Evolutionary conservation across 2,888 invertebrate species (phyloP), one percentile per base, ranked within the genome.

Genomic region (Neoscelio sp.): DNA sequence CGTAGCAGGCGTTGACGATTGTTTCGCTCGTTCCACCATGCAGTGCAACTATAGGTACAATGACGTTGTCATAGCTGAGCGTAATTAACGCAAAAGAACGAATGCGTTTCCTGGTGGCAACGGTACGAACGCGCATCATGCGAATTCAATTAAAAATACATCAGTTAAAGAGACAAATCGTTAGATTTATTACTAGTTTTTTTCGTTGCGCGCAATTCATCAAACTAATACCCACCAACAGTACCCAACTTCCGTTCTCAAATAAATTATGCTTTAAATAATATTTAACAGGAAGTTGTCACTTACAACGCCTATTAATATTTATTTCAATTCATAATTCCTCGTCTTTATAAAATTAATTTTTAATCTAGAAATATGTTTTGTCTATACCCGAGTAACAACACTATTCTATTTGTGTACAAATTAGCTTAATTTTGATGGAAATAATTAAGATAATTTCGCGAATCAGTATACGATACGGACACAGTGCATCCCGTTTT

Each of bases 1-100:
- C 54, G 67, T 33, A 78, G 64, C 68, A 74, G 74, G 74, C 70
- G 64, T 70, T 74, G 78, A 74, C 70, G 78, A 78, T 78, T 70
- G 78, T 74, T 62, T 70, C 60, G 74, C 74, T 65, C 68, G 68
- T 78, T 74, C 64, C 70, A 52, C 65, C 60, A 46, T 70, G 68
- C 38, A 40, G 30, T 48, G 46, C 42, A 38, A 67, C 48, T 46
- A 56, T 50, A 70, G 67, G 71, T 77, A 77, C 70, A 77, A 70
- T 60, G 77, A 74, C 74, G 78, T 78, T 60, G 74, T 58, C 64
- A 52, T 58, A 65, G 68, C 42, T 42, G 50, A 28, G 46, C 17
- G 50, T 78, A 78, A 78, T 78, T 74, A 78, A 58, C 62, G 62
- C 78, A 50, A 68, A 74, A 56, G 67, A 68, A 62, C 62, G 62